Conservation (phyloP, 2,113 vertebrate species). For the Atlantisia rogersi region DNA sequence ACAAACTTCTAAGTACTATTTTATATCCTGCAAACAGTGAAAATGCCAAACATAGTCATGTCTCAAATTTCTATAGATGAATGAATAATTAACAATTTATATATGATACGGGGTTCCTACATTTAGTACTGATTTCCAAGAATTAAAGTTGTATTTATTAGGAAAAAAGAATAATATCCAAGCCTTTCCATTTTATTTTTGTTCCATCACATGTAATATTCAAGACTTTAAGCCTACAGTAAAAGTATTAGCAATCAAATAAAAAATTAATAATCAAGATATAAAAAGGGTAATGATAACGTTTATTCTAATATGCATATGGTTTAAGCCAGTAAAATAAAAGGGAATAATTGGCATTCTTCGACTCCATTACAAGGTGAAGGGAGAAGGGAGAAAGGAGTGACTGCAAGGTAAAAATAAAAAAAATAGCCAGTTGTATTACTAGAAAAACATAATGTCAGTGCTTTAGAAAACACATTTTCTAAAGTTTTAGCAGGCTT, state of each 20-base stretch:
- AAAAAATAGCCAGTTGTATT: not conserved
- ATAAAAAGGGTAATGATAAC: conserved; percentile 42
- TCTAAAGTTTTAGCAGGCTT: conserved; percentile 35
- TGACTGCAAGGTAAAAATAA: not conserved
- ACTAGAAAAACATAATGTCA: conserved; percentile 4
- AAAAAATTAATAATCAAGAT: conserved; percentile 66
- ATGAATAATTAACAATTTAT: not conserved
- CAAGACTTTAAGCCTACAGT: conserved; percentile 39
- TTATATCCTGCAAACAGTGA: not conserved
- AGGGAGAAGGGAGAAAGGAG: not conserved
- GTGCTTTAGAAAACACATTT: conserved; percentile 35
- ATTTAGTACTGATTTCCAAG: not conserved
- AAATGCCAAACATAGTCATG: not conserved
- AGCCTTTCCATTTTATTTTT: conserved; percentile 18
- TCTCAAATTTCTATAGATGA: not conserved
- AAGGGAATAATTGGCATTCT: conserved; percentile 49
- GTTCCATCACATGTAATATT: conserved; percentile 26
- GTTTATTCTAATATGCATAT: conserved; percentile 63
- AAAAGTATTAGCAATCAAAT: conserved; percentile 53
- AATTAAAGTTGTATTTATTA: not conserved
- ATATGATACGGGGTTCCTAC: not conserved
- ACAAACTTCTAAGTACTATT: not conserved
- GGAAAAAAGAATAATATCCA: not conserved
- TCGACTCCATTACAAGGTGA: conserved; percentile 6
- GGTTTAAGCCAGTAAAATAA: conserved; percentile 57